A percentile compares a stretch with the other conserved stretches of the same genome.
These are phyloP conservation scores for Merluccius polli DNA, from an alignment of 2,797 vertebrate genomes.

Conservation along the genomic window DNA sequence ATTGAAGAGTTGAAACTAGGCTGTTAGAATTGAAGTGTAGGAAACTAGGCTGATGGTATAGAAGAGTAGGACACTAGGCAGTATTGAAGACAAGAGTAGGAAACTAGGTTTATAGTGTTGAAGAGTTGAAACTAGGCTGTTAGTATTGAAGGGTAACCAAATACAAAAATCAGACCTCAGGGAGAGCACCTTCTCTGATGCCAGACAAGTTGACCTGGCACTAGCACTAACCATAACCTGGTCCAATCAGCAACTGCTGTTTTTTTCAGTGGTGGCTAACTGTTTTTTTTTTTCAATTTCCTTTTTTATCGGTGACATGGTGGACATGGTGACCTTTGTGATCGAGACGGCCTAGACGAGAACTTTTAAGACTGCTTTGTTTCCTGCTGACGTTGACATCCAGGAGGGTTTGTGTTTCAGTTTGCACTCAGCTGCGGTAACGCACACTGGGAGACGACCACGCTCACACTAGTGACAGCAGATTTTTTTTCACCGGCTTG, in stretches of 20 bases:
- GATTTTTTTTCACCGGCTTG: slow-evolving; percentile 27
- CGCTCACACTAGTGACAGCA: slow-evolving; percentile 33
- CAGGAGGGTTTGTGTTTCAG: slow-evolving; percentile 28
- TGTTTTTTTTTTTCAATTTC: not conserved
- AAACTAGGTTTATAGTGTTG: not conserved
- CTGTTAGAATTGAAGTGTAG: too few species aligned
- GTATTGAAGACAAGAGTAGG: too few species aligned
- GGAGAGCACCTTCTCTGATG: not conserved
- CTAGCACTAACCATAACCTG: not conserved
- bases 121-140: not conserved
- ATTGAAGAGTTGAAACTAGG: too few species aligned
- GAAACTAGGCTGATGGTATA: too few species aligned
- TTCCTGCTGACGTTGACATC: slow-evolving; percentile 40
- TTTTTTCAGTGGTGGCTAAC: not conserved
- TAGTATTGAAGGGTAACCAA: not conserved
- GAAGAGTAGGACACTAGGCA: too few species aligned
- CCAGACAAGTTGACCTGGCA: not conserved
- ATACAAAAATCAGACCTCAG: not conserved
- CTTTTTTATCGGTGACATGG: not conserved
- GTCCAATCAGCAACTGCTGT: not conserved
- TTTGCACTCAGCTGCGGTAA: slow-evolving; percentile 29
- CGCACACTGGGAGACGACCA: slow-evolving; percentile 25
- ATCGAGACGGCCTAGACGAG: slow-evolving; percentile 51
- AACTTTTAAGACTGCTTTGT: slow-evolving; percentile 57
- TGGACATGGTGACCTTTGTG: slow-evolving; percentile 49